Conservation (phyloP, 2,797 vertebrate genomes). For the Spea hammondii region DNA sequence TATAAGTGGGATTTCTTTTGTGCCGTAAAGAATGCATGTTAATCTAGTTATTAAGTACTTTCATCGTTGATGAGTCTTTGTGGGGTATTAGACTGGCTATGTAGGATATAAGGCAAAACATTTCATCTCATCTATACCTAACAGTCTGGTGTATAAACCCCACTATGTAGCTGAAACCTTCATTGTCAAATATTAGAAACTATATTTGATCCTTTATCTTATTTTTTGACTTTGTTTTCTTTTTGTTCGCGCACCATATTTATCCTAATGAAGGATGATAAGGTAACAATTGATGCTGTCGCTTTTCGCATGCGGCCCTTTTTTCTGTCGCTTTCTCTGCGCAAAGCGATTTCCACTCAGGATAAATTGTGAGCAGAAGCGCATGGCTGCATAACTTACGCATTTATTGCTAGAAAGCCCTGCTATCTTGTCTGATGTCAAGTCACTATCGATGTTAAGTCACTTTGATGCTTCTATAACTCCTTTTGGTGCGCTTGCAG, state of each 20-base stretch:
- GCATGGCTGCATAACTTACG: background rate
- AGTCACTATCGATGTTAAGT: background rate
- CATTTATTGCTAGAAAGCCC: background rate
- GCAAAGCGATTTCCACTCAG: background rate
- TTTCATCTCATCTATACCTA: too few relatives aligned
- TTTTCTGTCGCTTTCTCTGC: background rate
- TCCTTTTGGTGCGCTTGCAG: background rate
- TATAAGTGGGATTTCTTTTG: too few relatives aligned
- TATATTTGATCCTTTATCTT: too few relatives aligned
- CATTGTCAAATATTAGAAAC: too few relatives aligned
- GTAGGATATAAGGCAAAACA: too few relatives aligned
- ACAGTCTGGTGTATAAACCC: too few relatives aligned
- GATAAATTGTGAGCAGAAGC: background rate
- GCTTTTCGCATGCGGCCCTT: conserved; percentile 38
- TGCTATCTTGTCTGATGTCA: conserved; percentile 7
- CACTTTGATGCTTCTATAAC: conserved; percentile 13
- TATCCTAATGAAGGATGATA: conserved; percentile 86
- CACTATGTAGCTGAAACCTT: too few relatives aligned
- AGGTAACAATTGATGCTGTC: conserved; percentile 75
- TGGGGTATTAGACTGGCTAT: too few relatives aligned
- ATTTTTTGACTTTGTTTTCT: conserved; percentile 59
- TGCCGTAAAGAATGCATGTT: too few relatives aligned
- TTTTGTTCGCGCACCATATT: conserved; percentile 72
- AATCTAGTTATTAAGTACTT: too few relatives aligned
- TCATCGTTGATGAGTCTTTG: too few relatives aligned